These are phyloP conservation scores for Parapsyche elsis DNA, from an alignment of 1,140 invertebrate species.

Conservation along the genomic window DNA sequence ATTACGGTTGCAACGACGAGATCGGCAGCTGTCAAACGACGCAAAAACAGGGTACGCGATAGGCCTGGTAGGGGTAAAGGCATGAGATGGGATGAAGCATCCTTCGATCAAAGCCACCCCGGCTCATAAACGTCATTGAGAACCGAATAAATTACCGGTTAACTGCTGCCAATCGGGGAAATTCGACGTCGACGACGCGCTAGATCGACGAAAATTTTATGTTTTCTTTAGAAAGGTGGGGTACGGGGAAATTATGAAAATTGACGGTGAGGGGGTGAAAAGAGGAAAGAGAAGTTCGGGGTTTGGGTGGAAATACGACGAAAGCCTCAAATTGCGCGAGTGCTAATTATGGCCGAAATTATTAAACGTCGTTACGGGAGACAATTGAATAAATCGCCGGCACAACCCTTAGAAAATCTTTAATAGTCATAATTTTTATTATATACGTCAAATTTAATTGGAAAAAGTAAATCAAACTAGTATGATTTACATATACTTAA, in stretches of 20 bases:
- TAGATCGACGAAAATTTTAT: neutral
- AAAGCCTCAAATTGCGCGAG: neutral
- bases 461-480: too few species aligned
- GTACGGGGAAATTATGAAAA: neutral
- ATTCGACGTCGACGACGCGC: neutral
- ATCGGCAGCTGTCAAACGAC: slow-evolving; percentile 11
- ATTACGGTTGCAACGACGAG: neutral
- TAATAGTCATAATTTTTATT: too few species aligned
- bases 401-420: too few species aligned
- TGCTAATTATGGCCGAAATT: neutral
- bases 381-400: neutral
- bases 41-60: neutral
- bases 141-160: slow-evolving; percentile 33
- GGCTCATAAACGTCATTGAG: slow-evolving; percentile 25
- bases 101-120: neutral
- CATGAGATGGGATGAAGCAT: neutral
- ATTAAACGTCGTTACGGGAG: neutral
- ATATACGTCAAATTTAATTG: too few species aligned
- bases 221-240: neutral
- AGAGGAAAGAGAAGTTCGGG: too few species aligned
- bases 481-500: too few species aligned
- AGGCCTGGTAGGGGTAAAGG: too few species aligned
- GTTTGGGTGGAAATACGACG: too few species aligned
- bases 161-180: slow-evolving; percentile 4
- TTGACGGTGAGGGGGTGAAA: neutral